These are phyloP conservation scores for Crossaster papposus DNA, from an alignment of 53 echinoderm and acorn worm genomes.

Conservation along the genomic window DNA sequence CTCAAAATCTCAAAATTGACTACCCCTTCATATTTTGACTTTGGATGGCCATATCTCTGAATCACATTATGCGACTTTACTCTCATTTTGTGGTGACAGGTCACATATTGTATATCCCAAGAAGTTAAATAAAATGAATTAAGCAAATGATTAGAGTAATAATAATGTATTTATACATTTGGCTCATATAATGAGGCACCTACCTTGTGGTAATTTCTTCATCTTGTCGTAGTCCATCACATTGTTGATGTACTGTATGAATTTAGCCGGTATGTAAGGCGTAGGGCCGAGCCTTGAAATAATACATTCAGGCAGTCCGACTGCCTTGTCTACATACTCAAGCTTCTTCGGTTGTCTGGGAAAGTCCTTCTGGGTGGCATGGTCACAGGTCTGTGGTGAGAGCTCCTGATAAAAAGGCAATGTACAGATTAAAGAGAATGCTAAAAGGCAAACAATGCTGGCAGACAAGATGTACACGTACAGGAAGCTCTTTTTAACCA, in stretches of 20 bases:
- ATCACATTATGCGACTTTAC: no score
- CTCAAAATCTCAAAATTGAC: no score
- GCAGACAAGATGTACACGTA: no score
- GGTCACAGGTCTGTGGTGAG: slow-evolving; percentile 21
- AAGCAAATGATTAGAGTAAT: no score
- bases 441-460: no score
- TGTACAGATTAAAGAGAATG: no score
- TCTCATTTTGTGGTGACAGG: no score
- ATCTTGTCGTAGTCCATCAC: slow-evolving; percentile 30
- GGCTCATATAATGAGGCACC: neutral
- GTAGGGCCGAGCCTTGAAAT: slow-evolving; percentile 44
- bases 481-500: no score
- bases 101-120: no score
- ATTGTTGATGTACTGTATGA: slow-evolving; percentile 32
- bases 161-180: neutral
- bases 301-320: slow-evolving; percentile 51
- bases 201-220: slow-evolving; percentile 61
- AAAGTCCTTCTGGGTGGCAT: slow-evolving; percentile 26
- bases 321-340: slow-evolving; percentile 60
- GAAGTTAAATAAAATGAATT: no score
- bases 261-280: slow-evolving; percentile 7
- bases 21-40: no score
- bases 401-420: neutral
- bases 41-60: no score
- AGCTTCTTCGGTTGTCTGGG: slow-evolving; percentile 50